Evolutionary conservation across 2,888 invertebrate species (phyloP), one percentile per base, ranked within the genome.

Genomic region (Epinotia brunnichana): DNA sequence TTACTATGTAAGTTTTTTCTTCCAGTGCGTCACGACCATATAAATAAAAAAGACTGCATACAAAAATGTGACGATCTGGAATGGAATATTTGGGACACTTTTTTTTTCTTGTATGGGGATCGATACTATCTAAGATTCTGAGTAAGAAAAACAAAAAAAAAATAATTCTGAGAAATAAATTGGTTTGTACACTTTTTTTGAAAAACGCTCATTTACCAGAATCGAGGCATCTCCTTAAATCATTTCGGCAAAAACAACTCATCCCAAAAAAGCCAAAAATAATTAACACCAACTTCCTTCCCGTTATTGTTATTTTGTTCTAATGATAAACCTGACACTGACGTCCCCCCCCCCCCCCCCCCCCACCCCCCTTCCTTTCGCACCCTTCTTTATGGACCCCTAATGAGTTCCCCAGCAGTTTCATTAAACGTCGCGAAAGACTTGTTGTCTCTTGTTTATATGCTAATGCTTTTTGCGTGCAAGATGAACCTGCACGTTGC

Each of bases 361-460:
- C 39, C 2, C 19, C 19, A n/a, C 35, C n/a, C 4, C 39, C 51
- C 17, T 61, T 44, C 53, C 53, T 21, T 54, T 61, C 64, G 51
- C 59, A 73, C 69, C 73, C 51, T 29, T 69, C 74, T 77, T 79
- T 82, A 83, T 83, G 81, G 82, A 80, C 81, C 78, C 78, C 76
- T 80, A 83, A 83, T 81, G 80, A 82, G 79, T 76, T 80, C 76
- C 71, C 79, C 77, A 82, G 82, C 82, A 81, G 79, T 83, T 87
- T 86, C 84, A 87, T 85, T 86, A 87, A 80, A 80, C 80, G 77
- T 68, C 77, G 72, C 78, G 76, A 77, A 81, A 81, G 80, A 81
- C 83, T 79, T 78, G 79, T 79, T 75, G 79, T 70, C 77, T 79
- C 88, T 85, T 87, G 87, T 89, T 87, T 88, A 87, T 87, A 89